Conservation (phyloP, 2,113 vertebrate species). For the Malurus elegans region DNA sequence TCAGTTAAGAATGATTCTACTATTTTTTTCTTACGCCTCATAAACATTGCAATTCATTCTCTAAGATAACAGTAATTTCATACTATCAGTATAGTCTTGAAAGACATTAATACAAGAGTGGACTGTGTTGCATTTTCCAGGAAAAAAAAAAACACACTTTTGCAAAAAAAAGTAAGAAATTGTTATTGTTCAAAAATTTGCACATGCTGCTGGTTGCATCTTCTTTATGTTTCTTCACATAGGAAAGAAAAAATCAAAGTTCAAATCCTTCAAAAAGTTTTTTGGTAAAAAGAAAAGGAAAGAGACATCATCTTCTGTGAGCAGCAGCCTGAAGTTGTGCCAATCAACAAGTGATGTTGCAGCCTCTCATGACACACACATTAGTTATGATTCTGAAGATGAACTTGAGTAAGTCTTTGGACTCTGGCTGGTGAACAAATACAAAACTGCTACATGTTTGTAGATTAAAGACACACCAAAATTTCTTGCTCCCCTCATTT, state of each 20-base stretch:
- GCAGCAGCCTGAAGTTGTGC: constrained; percentile 74
- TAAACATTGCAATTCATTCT: neutral
- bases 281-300: constrained; percentile 85
- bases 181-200: neutral
- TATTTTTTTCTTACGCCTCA: neutral
- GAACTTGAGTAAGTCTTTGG: constrained; percentile 78
- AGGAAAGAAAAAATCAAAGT: constrained; percentile 88
- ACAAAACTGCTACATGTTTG: neutral
- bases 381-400: constrained; percentile 80
- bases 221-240: constrained; percentile 4
- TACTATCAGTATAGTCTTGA: neutral
- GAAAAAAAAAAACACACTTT: neutral
- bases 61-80: neutral
- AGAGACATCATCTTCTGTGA: constrained; percentile 42
- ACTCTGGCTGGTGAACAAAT: neutral
- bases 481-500: neutral
- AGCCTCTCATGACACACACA: neutral
- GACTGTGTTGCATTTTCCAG: neutral
- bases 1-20: neutral
- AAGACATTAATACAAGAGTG: neutral
- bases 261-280: constrained; percentile 85
- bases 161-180: neutral
- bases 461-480: neutral
- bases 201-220: neutral
- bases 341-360: constrained; percentile 82